These are phyloP conservation scores for Nothocercus julius DNA, from an alignment of 2,113 vertebrate species.

Conservation along the genomic window DNA sequence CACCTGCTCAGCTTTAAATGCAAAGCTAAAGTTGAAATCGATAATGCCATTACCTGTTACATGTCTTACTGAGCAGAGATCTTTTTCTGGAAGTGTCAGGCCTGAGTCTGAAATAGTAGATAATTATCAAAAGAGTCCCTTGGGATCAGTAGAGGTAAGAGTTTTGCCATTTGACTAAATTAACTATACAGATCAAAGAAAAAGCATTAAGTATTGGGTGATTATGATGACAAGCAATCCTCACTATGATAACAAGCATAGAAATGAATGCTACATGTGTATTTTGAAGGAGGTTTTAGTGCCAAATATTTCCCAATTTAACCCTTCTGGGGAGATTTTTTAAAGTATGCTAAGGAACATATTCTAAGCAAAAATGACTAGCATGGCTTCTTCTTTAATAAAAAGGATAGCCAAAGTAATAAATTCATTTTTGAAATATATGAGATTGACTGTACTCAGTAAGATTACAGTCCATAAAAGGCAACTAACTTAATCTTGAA, in stretches of 20 bases:
- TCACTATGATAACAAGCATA: background rate
- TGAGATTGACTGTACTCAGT: background rate
- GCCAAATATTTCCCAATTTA: background rate
- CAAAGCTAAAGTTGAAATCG: slow-evolving; percentile 6
- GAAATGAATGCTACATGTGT: background rate
- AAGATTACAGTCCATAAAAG: background rate
- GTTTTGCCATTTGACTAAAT: background rate
- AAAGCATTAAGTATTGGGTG: background rate
- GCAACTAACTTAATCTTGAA: background rate
- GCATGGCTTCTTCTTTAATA: background rate
- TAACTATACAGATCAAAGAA: background rate
- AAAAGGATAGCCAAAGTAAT: background rate
- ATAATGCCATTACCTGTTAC: background rate
- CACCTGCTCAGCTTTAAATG: background rate
- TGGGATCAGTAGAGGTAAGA: slow-evolving; percentile 19
- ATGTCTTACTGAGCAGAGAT: background rate
- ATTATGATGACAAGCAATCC: background rate
- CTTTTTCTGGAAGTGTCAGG: background rate
- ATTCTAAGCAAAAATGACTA: background rate
- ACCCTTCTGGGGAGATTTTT: background rate
- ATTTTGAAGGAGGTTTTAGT: background rate
- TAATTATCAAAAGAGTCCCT: background rate
- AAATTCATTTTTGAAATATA: background rate
- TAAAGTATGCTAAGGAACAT: background rate
- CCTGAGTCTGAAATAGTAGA: background rate